phyloP scores from a whole-genome alignment of 2,113 vertebrate species.

The Nothobranchius furzeri region DNA sequence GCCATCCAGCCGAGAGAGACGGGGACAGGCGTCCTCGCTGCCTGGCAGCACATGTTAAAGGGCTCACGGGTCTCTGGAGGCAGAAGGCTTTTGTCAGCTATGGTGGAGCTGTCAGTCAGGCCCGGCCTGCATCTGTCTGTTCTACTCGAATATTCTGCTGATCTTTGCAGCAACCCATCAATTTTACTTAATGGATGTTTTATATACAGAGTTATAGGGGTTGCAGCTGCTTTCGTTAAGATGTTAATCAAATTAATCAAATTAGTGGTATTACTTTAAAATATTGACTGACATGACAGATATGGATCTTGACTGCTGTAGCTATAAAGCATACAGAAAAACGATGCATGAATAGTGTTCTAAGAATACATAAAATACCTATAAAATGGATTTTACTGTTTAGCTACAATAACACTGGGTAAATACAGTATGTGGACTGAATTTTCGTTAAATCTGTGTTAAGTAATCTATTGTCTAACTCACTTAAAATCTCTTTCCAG shows the following conservation, averaged over 20 bases:
- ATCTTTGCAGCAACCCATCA: conserved; percentile 7
- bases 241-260: not conserved
- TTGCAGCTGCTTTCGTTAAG: not conserved
- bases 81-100: conserved; percentile 45
- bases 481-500: too few species aligned
- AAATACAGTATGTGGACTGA: too few species aligned
- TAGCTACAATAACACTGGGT: too few species aligned
- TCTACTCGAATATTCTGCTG: conserved; percentile 20
- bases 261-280: too few species aligned
- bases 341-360: too few species aligned
- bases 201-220: not conserved
- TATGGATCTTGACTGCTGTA: too few species aligned
- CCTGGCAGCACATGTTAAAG: conserved; percentile 63
- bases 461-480: too few species aligned
- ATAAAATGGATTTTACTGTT: too few species aligned
- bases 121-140: conserved; percentile 44
- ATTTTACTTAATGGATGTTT: conserved; percentile 1
- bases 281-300: too few species aligned
- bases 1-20: conserved; percentile 50
- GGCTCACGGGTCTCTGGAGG: conserved; percentile 55
- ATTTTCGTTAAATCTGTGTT: too few species aligned
- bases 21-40: conserved; percentile 44
- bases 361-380: too few species aligned
- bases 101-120: conserved; percentile 64
- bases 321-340: too few species aligned